Base-by-base conservation (phyloP, 2,797 vertebrate genomes). In the Apodemus agrarius region DNA sequence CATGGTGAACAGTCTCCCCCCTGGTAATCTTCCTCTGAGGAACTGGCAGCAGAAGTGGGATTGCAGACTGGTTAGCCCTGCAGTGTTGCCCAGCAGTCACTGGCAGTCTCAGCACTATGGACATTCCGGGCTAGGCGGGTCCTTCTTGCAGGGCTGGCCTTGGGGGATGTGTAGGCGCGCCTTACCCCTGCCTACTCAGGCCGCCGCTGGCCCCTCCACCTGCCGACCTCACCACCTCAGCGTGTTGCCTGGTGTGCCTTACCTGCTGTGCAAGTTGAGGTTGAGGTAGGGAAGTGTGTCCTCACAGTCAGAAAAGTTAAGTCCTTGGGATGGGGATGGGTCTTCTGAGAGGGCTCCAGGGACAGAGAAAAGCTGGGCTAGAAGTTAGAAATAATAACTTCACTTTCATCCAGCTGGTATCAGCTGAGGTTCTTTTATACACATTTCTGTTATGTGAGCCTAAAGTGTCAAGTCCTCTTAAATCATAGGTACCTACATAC, bases 261-360 rank as follows among this genome's bases (percentile, higher is more conserved):
- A 46, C 21, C 17, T 46, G 37, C 24, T 37, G 52, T 82, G 5
- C 74, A 88, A 75, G 14, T 49, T 85, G 59, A 88, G 31, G 22
- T 78, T 13, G 19, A 1, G 43, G 59, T 76, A 91, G 91, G 91
- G 40, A 96, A 80, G 61, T 65, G 49, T 85, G 90, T 26, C 57
- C 2, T 85, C 40, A 93, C 21, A 65, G 57, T 94, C 81, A 65
- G 78, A 85, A 92, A 63, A 92, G 12, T 72, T 63, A 46, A 93
- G n/a, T 49, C 37, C n/a, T 88, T 2, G 54, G 34, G 52, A 9
- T 65, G 29, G 63, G 43, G 19, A 63, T 8, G 11, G 26, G 49
- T 13, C 29, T 52, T 37, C 1, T n/a, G 40, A 29, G 81, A 87
- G 46, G 37, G n/a, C 46, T 74, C 49, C 17, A 31, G 74, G 63